Percentiles rank a stretch among this genome's conserved stretches.
Evolutionary conservation across 37 sponge, comb jelly and placozoan genomes (phyloP).

Genomic region (Ianthella basta): DNA sequence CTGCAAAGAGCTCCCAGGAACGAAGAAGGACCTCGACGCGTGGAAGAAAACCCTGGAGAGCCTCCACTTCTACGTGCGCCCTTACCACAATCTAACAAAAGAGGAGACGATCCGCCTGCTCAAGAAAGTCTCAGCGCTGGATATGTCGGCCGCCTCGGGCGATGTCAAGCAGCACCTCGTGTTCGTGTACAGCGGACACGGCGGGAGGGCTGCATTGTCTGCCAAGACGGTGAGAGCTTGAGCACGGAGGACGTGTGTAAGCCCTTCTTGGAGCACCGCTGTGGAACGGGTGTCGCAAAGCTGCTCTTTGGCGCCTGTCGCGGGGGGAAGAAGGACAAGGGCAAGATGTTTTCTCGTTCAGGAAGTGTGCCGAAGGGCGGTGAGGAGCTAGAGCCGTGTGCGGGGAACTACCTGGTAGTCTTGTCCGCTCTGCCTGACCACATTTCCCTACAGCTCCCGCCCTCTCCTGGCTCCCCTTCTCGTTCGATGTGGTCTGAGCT

Average conservation of each 20-base stretch:
- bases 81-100: neutral
- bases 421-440: constrained; percentile 45
- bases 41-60: neutral
- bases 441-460: constrained; percentile 22
- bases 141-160: neutral
- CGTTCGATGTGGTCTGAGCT: neutral
- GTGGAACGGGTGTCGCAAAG: neutral
- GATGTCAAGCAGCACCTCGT: neutral
- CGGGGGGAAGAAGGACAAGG: neutral
- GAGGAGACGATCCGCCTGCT: neutral
- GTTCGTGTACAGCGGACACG: constrained; percentile 27
- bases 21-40: neutral
- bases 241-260: neutral
- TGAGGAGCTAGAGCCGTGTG: constrained; percentile 22
- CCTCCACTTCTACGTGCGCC: neutral
- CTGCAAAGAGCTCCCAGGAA: neutral
- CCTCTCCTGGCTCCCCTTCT: neutral
- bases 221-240: neutral
- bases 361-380: neutral
- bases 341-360: neutral
- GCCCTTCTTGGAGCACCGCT: neutral
- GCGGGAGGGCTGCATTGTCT: neutral
- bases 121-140: neutral
- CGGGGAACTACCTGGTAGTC: constrained; percentile 43
- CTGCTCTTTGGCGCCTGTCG: constrained; percentile 6